These are phyloP conservation scores for Calyptommatus sinebrachiatus DNA, from an alignment of 2,113 vertebrate species.

Conservation along the genomic window DNA sequence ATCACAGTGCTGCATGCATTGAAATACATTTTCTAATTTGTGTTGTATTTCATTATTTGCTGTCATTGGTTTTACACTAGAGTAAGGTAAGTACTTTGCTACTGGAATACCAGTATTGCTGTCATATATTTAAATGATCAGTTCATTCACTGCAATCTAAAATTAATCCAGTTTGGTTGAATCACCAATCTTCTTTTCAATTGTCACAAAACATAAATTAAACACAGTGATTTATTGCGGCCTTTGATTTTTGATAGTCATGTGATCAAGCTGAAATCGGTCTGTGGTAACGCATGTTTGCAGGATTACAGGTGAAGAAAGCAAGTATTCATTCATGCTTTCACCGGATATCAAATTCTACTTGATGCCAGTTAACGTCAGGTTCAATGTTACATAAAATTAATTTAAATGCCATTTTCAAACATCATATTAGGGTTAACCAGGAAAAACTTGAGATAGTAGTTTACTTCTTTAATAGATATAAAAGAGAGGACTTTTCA, in stretches of 20 bases:
- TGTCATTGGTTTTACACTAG: constrained; percentile 98
- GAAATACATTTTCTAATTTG: constrained; percentile 96
- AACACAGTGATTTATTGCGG: background rate
- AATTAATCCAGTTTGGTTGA: background rate
- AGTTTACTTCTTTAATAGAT: too few relatives aligned
- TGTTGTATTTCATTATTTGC: constrained; percentile 99
- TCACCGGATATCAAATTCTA: too few relatives aligned
- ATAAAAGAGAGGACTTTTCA: too few relatives aligned
- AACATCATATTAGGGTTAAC: too few relatives aligned
- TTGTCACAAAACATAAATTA: background rate
- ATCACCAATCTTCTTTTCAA: background rate
- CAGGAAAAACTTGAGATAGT: too few relatives aligned
- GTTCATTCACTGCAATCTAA: background rate
- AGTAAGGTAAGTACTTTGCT: constrained; percentile 91
- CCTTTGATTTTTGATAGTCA: too few relatives aligned
- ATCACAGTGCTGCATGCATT: constrained; percentile 90
- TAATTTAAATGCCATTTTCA: too few relatives aligned
- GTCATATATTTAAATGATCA: constrained; percentile 6
- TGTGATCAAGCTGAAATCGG: background rate
- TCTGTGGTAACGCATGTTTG: background rate
- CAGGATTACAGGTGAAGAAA: too few relatives aligned
- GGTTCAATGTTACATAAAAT: too few relatives aligned
- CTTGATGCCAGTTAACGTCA: too few relatives aligned
- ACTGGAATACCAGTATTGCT: constrained; percentile 38
- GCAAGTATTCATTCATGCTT: too few relatives aligned